Evolutionary conservation across 2,888 invertebrate genomes (phyloP), one percentile per base, ranked within the genome.

Genomic region (Erebia epiphron): DNA sequence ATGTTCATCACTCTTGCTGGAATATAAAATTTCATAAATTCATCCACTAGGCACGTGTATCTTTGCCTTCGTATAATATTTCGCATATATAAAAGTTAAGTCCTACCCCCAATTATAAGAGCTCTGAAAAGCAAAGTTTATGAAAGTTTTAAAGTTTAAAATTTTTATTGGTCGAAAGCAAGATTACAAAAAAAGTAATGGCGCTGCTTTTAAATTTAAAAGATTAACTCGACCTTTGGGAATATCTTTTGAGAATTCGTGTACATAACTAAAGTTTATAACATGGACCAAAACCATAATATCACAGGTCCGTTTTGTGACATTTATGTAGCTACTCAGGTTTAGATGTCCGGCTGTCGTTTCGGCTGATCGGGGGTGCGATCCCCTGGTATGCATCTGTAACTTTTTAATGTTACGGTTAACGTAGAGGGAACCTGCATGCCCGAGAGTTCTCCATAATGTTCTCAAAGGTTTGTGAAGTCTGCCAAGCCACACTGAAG

Each of bases 211-310:
- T 62, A 14, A 21, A 62, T 46, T 46, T 62, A 46, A 49, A n/a
- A 46, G 11, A 21, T 49, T 13, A 49, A 62, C 49, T 62, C 5
- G 61, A 61, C 61, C 43, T 62, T 62, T 49, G 46, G 61, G 61
- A 21, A 46, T 62, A 46, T 46, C 46, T 61, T 61, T 61, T 26
- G 35, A 35, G 26, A 13, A n/a, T 58, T 58, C 14, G 56, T 35
- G 14, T n/a, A 10, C 11, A 43, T 11, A 52, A 2, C 8, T 16
- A 18, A 16, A 52, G 9, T 52, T 52, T 52, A n/a, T 9, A 16
- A 8, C 52, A 16, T 52, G 52, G 3, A 16, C 10, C 21, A 21
- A 21, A 21, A 21, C 2, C 21, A 21, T 21, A 21, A 21, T 21
- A 21, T 21, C 21, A 21, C 21, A 2, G 21, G 21, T 2, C 21